Evolutionary conservation across 2,888 invertebrate species (phyloP).

Genomic region (Drosophila birchii): DNA sequence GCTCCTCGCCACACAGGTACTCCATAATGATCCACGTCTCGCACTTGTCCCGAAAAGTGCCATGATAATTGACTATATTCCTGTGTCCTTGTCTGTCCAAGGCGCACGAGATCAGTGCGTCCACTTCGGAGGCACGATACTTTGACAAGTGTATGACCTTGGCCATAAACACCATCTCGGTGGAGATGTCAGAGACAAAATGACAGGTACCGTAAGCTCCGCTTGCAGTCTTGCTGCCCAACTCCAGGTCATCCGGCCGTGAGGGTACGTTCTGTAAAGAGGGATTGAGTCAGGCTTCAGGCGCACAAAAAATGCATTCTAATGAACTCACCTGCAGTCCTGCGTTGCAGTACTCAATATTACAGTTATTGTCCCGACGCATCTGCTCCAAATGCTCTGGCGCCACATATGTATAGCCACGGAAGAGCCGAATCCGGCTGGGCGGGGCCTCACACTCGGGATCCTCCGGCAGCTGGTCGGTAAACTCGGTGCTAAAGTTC

Average conservation of each 20-base stretch:
- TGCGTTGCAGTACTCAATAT: constrained; percentile 77
- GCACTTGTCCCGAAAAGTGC: constrained; percentile 92
- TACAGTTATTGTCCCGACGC: constrained; percentile 59
- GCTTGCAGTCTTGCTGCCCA: constrained; percentile 63
- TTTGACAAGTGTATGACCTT: constrained; percentile 78
- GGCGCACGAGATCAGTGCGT: constrained; percentile 92
- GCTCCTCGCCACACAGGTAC: constrained; percentile 92
- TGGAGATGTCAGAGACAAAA: constrained; percentile 67
- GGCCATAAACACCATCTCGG: constrained; percentile 66
- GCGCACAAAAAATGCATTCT: background rate
- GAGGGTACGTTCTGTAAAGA: constrained; percentile 70
- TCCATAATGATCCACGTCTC: constrained; percentile 96
- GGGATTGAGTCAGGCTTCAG: background rate
- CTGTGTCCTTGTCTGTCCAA: constrained; percentile 90
- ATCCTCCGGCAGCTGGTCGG: constrained; percentile 95
- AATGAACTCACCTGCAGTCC: constrained; percentile 63
- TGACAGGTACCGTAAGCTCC: constrained; percentile 81
- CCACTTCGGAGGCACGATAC: constrained; percentile 87
- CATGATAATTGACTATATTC: constrained; percentile 90
- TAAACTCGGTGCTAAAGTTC: constrained; percentile 99
- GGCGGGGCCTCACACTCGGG: constrained; percentile 95
- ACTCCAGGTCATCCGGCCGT: constrained; percentile 69
- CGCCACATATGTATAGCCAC: constrained; percentile 97
- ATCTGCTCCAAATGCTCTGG: constrained; percentile 86
- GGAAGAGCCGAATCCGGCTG: constrained; percentile 93